These are phyloP conservation scores for Oreochromis spilurus DNA, from an alignment of 2,113 vertebrate species.

Conservation along the genomic window DNA sequence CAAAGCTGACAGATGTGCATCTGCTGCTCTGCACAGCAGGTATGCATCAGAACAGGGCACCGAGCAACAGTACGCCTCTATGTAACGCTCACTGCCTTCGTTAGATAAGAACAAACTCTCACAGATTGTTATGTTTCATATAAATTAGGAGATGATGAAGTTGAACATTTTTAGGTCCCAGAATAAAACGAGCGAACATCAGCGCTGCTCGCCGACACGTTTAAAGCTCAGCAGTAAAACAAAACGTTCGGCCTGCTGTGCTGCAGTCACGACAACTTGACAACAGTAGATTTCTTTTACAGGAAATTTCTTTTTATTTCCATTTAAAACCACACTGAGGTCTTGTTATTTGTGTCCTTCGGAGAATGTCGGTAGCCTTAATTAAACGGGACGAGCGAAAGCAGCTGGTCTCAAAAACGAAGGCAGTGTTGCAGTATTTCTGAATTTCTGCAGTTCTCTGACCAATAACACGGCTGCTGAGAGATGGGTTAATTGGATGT, in stretches of 20 bases:
- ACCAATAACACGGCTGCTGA: no score
- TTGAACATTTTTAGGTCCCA: background rate
- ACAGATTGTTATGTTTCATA: background rate
- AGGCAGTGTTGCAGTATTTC: no score
- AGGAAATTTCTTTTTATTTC: no score
- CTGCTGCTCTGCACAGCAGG: background rate
- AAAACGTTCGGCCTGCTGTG: background rate
- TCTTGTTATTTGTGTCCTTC: no score
- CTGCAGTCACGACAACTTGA: background rate
- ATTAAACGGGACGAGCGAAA: no score
- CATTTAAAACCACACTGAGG: no score
- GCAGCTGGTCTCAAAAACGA: no score
- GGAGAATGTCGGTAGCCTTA: no score
- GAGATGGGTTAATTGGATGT: no score
- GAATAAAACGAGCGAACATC: background rate
- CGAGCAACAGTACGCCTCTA: background rate
- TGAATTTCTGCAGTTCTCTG: no score
- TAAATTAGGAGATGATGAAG: background rate
- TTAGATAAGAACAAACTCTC: background rate
- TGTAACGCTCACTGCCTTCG: rapidly evolving
- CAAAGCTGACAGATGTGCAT: background rate
- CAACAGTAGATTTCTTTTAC: no score
- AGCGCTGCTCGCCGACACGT: no score
- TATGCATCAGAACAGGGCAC: background rate
- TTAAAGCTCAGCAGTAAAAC: background rate